Conservation (phyloP, 2,113 vertebrate species). For the Myodes glareolus region DNA sequence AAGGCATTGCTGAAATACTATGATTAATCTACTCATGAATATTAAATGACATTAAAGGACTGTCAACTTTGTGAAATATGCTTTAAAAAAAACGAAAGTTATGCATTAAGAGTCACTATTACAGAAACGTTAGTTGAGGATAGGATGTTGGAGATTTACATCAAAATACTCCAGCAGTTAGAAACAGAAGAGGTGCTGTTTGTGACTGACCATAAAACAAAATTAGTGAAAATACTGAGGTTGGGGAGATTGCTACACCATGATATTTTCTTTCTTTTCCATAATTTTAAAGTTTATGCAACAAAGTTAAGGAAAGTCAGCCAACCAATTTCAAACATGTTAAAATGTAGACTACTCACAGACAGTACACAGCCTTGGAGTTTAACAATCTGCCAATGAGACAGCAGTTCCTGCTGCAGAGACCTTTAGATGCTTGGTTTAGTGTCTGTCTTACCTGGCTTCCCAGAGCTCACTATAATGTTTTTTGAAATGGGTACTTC, state of each 20-base stretch:
- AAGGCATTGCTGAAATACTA: not conserved
- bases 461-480: not conserved
- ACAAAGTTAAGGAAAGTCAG: not conserved
- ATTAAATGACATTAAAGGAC: not conserved
- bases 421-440: not conserved
- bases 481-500: not conserved
- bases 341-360: not conserved
- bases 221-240: not conserved
- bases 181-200: not conserved
- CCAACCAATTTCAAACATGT: not conserved
- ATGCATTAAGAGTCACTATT: not conserved
- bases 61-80: not conserved
- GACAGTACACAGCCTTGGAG: not conserved
- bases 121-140: slow-evolving; percentile 9
- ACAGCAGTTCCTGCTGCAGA: not conserved
- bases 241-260: not conserved
- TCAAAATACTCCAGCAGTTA: not conserved
- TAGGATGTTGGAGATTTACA: not conserved
- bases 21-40: not conserved
- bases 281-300: not conserved
- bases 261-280: not conserved
- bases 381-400: not conserved
- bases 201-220: not conserved
- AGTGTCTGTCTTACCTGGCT: not conserved
- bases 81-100: slow-evolving; percentile 4